A percentile compares a stretch with the other conserved stretches of the same genome.
phyloP scores from a whole-genome alignment of 1,140 invertebrate genomes.

The Agraylea sexmaculata region DNA sequence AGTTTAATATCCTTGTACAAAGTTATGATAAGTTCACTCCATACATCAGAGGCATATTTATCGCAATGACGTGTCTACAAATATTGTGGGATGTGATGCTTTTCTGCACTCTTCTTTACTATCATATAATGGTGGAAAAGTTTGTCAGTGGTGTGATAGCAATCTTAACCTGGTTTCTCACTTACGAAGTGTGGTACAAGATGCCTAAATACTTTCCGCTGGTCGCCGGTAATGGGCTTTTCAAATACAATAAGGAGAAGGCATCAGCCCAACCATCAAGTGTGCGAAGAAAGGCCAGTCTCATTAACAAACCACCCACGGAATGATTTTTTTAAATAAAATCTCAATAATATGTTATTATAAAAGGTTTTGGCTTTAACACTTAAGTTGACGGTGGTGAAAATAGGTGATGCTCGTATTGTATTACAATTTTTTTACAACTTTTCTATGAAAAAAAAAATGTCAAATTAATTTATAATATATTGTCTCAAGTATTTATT shows the following conservation, averaged over 20 bases:
- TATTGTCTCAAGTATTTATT: too few relatives aligned
- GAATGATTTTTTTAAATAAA: too few relatives aligned
- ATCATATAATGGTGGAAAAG: conserved; percentile 92
- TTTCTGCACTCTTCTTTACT: conserved; percentile 82
- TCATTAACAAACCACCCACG: too few relatives aligned
- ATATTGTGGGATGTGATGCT: conserved; percentile 92
- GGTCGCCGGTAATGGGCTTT: conserved; percentile 64
- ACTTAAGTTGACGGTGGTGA: too few relatives aligned
- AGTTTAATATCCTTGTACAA: conserved; percentile 58
- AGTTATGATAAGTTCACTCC: conserved; percentile 68
- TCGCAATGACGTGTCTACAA: conserved; percentile 65
- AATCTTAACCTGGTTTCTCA: conserved; percentile 82
- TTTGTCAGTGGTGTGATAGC: conserved; percentile 77
- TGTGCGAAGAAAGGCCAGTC: conserved; percentile 28
- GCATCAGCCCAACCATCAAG: conserved; percentile 23
- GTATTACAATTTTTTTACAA: too few relatives aligned
- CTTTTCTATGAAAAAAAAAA: too few relatives aligned
- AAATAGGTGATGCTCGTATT: too few relatives aligned
- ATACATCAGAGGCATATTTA: conserved; percentile 67
- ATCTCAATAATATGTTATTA: too few relatives aligned
- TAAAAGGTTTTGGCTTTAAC: too few relatives aligned
- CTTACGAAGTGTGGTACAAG: conserved; percentile 74
- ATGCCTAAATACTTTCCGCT: conserved; percentile 48
- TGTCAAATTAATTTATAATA: too few relatives aligned
- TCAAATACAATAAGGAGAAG: conserved; percentile 60